Percentiles rank a stretch among this genome's conserved stretches.
These are phyloP conservation scores for Alentia gelatinosa DNA, from an alignment of 2,888 invertebrate genomes.

Conservation along the genomic window DNA sequence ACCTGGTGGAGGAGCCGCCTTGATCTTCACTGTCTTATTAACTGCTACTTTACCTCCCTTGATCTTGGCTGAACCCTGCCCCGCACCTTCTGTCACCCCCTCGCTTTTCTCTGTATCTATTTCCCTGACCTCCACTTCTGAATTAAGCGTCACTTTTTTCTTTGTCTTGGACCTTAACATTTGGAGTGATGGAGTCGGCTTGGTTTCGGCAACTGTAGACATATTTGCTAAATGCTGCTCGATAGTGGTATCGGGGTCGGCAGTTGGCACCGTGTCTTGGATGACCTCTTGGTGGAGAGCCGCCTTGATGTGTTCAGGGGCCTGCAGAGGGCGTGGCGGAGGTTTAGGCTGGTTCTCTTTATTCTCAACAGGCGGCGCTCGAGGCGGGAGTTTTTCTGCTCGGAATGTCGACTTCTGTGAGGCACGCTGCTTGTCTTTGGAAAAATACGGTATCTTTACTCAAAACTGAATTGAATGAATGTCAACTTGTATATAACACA, in stretches of 20 bases:
- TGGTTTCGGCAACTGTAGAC: neutral
- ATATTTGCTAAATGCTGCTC: neutral
- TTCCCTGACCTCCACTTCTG: neutral
- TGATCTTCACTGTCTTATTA: neutral
- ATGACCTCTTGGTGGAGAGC: neutral
- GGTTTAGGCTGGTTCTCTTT: neutral
- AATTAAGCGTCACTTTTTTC: neutral
- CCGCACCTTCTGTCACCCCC: neutral
- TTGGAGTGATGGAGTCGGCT: neutral
- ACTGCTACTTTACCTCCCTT: neutral
- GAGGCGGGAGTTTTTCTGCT: neutral
- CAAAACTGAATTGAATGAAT: no score
- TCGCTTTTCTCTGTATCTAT: neutral
- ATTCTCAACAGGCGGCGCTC: neutral
- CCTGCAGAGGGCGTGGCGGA: slow-evolving; percentile 4
- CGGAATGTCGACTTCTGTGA: neutral
- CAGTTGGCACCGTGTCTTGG: neutral
- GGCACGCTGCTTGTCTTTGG: neutral
- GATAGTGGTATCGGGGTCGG: neutral
- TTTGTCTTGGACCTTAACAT: neutral
- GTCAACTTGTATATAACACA: no score
- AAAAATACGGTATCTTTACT: neutral
- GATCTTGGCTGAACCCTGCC: neutral
- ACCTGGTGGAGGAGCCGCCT: neutral
- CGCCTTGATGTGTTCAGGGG: neutral